These are phyloP conservation scores for Drosophila kikkawai DNA, from an alignment of 1,140 invertebrate genomes.

Conservation along the genomic window DNA sequence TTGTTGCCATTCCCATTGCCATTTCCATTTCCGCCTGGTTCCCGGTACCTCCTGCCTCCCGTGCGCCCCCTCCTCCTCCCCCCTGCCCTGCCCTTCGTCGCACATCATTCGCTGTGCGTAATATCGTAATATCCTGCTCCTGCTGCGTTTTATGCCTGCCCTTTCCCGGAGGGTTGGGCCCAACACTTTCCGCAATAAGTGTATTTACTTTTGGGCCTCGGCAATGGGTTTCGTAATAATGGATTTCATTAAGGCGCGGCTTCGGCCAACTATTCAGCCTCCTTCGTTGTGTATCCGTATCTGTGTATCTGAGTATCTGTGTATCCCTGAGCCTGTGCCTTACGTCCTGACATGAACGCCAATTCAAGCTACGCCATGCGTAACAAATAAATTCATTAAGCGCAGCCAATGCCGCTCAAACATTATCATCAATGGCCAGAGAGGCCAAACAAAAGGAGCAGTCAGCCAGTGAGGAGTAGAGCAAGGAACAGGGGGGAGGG, in stretches of 20 bases:
- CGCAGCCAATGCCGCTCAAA: constrained; percentile 85
- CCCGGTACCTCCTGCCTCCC: constrained; percentile 7
- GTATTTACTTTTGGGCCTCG: constrained; percentile 72
- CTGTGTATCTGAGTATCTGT: neutral
- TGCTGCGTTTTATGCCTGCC: constrained; percentile 77
- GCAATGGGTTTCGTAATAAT: constrained; percentile 81
- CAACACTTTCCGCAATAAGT: constrained; percentile 82
- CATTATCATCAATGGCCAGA: constrained; percentile 72
- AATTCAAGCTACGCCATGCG: constrained; percentile 83
- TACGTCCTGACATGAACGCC: constrained; percentile 55
- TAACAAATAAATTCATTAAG: constrained; percentile 88
- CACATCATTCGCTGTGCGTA: constrained; percentile 54
- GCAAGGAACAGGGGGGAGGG: neutral
- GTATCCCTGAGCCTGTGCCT: neutral
- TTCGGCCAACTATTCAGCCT: constrained; percentile 59
- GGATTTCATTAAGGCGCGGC: constrained; percentile 77
- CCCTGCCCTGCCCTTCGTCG: constrained; percentile 13
- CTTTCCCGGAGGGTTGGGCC: constrained; percentile 40
- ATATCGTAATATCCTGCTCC: constrained; percentile 74
- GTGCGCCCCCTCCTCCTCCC: neutral
- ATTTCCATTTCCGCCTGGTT: constrained; percentile 47
- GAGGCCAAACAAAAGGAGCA: constrained; percentile 48
- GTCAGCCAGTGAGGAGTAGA: constrained; percentile 1
- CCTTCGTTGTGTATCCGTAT: constrained; percentile 13
- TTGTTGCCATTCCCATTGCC: constrained; percentile 45